Percentiles rank a stretch among this genome's conserved stretches.
phyloP scores from a whole-genome alignment of 2,888 invertebrate genomes.

The Lepidochrysops patricia region DNA sequence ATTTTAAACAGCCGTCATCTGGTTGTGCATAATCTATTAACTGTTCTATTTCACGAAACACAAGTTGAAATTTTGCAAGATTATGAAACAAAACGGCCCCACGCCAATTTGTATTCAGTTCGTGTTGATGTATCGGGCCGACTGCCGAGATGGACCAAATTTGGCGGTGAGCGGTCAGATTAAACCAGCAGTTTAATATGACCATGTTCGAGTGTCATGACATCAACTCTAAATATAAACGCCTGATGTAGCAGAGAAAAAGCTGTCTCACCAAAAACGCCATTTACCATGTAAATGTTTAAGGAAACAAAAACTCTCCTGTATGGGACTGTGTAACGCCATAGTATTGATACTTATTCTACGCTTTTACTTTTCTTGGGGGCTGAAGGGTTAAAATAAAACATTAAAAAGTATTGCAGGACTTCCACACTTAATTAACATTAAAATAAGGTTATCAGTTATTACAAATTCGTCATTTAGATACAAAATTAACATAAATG shows the following conservation, averaged over 20 bases:
- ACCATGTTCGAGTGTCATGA: conserved; percentile 9
- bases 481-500: not conserved
- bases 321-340: not conserved
- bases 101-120: not conserved
- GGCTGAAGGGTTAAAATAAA: no score
- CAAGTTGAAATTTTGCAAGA: conserved; percentile 1
- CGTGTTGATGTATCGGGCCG: conserved; percentile 6
- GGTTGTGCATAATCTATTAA: not conserved
- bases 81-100: conserved; percentile 9
- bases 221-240: conserved; percentile 11
- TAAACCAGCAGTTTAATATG: conserved; percentile 1
- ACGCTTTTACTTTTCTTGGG: no score
- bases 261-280: not conserved
- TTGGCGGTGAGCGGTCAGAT: not conserved
- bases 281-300: not conserved
- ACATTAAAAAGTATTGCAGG: no score
- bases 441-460: not conserved
- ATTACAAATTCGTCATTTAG: not conserved
- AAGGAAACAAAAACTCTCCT: not conserved
- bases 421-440: no score
- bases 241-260: not conserved
- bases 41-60: conserved; percentile 8
- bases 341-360: not conserved
- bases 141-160: conserved; percentile 9
- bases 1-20: not conserved